Conservation (phyloP, 2,113 vertebrate species). For the Regulus satrapa region DNA sequence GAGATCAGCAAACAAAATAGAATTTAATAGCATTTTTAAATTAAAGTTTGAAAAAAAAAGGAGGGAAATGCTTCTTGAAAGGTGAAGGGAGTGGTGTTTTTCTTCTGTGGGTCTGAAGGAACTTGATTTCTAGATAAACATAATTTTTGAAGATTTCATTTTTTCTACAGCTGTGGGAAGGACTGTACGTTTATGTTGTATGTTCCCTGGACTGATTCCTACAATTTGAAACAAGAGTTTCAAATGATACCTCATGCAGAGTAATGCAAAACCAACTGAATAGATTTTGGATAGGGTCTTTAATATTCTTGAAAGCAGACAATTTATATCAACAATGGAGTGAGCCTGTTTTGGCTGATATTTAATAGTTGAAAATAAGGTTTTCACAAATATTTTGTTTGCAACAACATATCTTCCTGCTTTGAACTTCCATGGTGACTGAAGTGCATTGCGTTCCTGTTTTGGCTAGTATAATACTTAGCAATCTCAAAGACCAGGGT, state of each 20-base stretch:
- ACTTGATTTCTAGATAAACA: background rate
- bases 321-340: slow-evolving; percentile 10
- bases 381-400: slow-evolving; percentile 10
- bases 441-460: background rate
- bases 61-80: background rate
- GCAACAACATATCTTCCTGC: background rate
- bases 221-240: slow-evolving; percentile 3
- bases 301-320: slow-evolving; percentile 1
- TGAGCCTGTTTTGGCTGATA: background rate
- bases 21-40: background rate
- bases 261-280: slow-evolving; percentile 10
- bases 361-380: background rate
- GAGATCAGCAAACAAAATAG: background rate
- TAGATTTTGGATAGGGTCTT: too few species aligned
- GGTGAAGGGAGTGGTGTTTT: background rate
- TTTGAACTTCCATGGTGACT: background rate
- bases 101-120: background rate
- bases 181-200: background rate
- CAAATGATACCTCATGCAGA: slow-evolving; percentile 6
- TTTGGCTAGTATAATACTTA: background rate
- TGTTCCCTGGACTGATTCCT: background rate
- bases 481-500: background rate
- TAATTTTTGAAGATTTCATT: background rate
- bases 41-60: background rate
- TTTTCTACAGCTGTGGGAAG: background rate